phyloP scores from a whole-genome alignment of 53 echinoderm and acorn worm species.

The Luidia sarsii region DNA sequence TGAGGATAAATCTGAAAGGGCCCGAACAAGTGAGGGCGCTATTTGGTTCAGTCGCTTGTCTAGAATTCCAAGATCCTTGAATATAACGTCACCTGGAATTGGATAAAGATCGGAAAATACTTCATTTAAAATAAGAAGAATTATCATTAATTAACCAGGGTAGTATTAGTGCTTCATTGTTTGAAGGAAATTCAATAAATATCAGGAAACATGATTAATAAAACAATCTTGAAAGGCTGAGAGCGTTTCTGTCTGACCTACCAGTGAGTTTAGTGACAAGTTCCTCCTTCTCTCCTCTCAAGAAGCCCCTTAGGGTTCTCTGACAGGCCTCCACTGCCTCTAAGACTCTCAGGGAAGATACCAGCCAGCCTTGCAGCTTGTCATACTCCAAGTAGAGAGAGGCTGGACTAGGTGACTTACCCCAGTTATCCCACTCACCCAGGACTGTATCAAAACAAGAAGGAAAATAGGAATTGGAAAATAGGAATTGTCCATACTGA shows the following conservation, averaged over 20 bases:
- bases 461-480: no score
- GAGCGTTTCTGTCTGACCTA: no score
- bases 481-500: no score
- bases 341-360: conserved; percentile 67
- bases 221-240: no score
- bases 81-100: conserved; percentile 62
- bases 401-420: conserved; percentile 45
- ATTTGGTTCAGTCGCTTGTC: conserved; percentile 43
- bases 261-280: conserved; percentile 78
- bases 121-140: no score
- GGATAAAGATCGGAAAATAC: no score
- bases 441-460: conserved; percentile 52
- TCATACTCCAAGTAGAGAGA: conserved; percentile 82
- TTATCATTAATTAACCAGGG: no score
- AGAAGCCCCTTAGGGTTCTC: conserved; percentile 64
- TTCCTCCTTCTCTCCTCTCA: conserved; percentile 67
- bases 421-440: conserved; percentile 60
- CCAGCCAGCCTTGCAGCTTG: conserved; percentile 80
- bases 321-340: conserved; percentile 71
- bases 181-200: no score
- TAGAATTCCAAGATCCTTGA: conserved; percentile 41
- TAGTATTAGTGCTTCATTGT: no score
- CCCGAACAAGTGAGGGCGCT: conserved; percentile 34
- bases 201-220: no score
- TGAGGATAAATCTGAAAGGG: conserved; percentile 30